Evolutionary conservation across 2,797 vertebrate genomes (phyloP).

Genomic region (Mormyrops attenuatus): DNA sequence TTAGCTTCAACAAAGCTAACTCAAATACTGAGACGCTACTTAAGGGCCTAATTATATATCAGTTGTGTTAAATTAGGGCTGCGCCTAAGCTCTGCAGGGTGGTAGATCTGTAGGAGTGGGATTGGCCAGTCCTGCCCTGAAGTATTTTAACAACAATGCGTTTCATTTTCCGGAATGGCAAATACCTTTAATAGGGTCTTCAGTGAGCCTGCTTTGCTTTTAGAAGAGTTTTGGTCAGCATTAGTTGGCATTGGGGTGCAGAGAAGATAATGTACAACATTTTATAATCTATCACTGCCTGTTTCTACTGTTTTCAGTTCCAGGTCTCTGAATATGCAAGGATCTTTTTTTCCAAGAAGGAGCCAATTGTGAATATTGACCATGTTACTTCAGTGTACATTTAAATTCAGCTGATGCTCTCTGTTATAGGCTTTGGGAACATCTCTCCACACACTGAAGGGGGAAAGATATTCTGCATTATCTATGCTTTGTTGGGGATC

Average conservation of each 20-base stretch:
- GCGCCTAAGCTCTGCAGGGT: too few relatives aligned
- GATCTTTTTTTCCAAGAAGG: neutral
- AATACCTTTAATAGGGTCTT: neutral
- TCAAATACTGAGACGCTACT: too few relatives aligned
- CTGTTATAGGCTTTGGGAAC: slow-evolving; percentile 82
- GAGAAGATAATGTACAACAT: neutral
- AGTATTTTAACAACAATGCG: neutral
- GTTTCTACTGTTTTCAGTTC: neutral
- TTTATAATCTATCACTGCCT: neutral
- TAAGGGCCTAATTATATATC: too few relatives aligned
- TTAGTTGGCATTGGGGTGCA: neutral
- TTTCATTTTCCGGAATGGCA: neutral
- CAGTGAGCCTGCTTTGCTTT: neutral
- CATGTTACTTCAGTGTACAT: neutral
- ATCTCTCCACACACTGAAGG: slow-evolving; percentile 90
- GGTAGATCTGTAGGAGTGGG: too few relatives aligned
- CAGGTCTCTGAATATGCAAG: neutral
- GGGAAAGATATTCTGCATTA: slow-evolving; percentile 90
- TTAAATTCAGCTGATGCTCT: neutral
- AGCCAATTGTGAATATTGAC: neutral
- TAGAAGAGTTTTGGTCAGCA: neutral
- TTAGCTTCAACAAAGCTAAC: too few relatives aligned
- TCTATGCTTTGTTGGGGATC: slow-evolving; percentile 91
- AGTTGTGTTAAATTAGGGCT: too few relatives aligned
- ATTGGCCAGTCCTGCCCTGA: neutral